phyloP scores from a whole-genome alignment of 1,140 invertebrate species.

The Protaetia brevitarsis region DNA sequence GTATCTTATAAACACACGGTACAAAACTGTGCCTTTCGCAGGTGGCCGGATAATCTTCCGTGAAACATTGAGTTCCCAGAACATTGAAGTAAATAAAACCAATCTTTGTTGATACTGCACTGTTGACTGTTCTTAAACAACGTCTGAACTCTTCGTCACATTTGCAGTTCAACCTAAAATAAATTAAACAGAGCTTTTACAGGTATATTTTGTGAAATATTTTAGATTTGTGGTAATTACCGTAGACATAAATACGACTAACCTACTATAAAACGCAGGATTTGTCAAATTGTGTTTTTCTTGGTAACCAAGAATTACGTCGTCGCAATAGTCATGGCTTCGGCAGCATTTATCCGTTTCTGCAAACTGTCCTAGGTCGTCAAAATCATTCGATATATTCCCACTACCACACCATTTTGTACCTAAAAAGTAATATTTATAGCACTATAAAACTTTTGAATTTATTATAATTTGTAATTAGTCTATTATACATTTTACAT shows the following conservation, averaged over 20 bases:
- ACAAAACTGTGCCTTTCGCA: slow-evolving; percentile 53
- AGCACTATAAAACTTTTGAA: no score
- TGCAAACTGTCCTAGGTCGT: slow-evolving; percentile 52
- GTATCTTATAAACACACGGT: slow-evolving; percentile 31
- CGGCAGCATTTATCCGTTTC: slow-evolving; percentile 74
- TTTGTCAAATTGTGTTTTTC: slow-evolving; percentile 64
- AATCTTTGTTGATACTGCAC: slow-evolving; percentile 53
- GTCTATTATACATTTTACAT: no score
- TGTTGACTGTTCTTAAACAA: slow-evolving; percentile 58
- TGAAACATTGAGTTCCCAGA: slow-evolving; percentile 64
- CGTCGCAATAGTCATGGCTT: slow-evolving; percentile 70
- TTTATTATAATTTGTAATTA: no score
- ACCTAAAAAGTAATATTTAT: slow-evolving; percentile 39
- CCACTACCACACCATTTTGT: slow-evolving; percentile 61
- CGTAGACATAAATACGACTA: slow-evolving; percentile 1
- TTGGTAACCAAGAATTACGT: slow-evolving; percentile 57
- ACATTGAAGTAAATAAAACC: slow-evolving; percentile 66
- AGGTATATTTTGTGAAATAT: neutral
- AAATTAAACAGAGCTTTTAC: neutral
- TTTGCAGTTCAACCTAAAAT: slow-evolving; percentile 59
- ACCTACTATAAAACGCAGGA: slow-evolving; percentile 44
- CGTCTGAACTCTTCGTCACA: slow-evolving; percentile 67
- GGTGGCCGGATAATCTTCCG: slow-evolving; percentile 60
- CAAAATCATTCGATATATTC: slow-evolving; percentile 47
- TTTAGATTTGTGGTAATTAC: neutral